Percentiles rank a stretch among this genome's conserved stretches.
Conservation (phyloP, 2,888 invertebrate genomes). For the Athalia circularis region DNA sequence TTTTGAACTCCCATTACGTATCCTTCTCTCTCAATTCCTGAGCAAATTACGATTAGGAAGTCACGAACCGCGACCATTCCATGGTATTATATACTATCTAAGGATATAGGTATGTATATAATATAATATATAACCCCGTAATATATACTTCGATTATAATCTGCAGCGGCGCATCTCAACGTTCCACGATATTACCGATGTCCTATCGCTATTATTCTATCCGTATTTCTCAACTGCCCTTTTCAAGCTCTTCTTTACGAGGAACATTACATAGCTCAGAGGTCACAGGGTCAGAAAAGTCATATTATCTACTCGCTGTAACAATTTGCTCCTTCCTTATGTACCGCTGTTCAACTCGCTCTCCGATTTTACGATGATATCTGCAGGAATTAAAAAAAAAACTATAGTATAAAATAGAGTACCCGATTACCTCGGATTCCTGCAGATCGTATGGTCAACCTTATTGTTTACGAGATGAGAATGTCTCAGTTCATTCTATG, state of each 20-base stretch:
- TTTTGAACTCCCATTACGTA: too few relatives aligned
- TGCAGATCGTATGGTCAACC: too few relatives aligned
- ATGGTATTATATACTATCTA: neutral
- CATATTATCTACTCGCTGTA: too few relatives aligned
- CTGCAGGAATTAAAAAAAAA: too few relatives aligned
- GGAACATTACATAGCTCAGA: neutral
- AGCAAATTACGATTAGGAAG: conserved; percentile 15
- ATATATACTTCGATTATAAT: conserved; percentile 20
- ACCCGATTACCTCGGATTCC: too few relatives aligned
- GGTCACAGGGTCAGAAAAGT: neutral
- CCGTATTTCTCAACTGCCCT: too few relatives aligned
- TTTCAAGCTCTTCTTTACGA: neutral
- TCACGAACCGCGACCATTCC: neutral
- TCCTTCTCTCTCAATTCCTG: neutral
- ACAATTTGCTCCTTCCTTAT: too few relatives aligned
- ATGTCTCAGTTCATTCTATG: neutral
- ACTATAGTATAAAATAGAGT: too few relatives aligned
- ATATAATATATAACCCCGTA: neutral
- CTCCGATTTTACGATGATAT: too few relatives aligned
- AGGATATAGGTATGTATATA: neutral
- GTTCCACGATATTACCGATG: conserved; percentile 2
- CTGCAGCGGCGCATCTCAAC: neutral
- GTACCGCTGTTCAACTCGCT: too few relatives aligned
- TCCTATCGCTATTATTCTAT: conserved; percentile 16
- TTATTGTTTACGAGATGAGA: too few relatives aligned